Conservation (phyloP, 2,113 vertebrate species). For the Ailuropoda melanoleuca region DNA sequence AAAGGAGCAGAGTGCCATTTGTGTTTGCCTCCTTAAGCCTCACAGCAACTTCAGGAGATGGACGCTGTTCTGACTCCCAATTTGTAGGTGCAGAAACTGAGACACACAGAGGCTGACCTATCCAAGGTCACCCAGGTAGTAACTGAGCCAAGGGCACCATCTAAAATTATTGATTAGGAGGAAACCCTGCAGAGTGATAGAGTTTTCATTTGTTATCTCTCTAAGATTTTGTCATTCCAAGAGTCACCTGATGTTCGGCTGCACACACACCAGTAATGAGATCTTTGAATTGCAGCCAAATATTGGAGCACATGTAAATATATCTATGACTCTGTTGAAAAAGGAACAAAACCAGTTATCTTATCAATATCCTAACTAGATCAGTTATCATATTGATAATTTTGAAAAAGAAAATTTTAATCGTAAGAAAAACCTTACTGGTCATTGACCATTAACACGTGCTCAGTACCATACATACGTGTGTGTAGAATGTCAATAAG, state of each 20-base stretch:
- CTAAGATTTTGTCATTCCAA: background rate
- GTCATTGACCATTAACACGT: background rate
- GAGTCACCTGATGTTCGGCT: background rate
- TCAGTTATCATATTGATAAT: background rate
- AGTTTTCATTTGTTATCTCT: background rate
- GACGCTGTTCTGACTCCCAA: background rate
- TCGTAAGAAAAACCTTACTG: background rate
- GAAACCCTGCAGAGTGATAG: background rate
- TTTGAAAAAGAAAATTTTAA: conserved; percentile 6
- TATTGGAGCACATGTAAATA: background rate
- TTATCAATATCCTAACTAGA: background rate
- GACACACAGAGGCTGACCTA: background rate
- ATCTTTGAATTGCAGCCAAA: background rate
- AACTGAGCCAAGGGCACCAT: background rate
- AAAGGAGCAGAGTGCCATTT: background rate
- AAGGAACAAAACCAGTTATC: background rate
- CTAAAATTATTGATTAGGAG: background rate
- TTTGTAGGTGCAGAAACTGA: background rate
- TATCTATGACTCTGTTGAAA: background rate
- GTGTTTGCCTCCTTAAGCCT: background rate
- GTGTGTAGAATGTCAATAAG: background rate
- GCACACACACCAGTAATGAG: background rate
- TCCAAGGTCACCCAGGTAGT: background rate
- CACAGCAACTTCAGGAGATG: background rate
- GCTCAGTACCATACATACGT: background rate